Evolutionary conservation across 2,797 vertebrate genomes (phyloP), one percentile per base, ranked within the genome.

Genomic region (Myripristis murdjan): DNA sequence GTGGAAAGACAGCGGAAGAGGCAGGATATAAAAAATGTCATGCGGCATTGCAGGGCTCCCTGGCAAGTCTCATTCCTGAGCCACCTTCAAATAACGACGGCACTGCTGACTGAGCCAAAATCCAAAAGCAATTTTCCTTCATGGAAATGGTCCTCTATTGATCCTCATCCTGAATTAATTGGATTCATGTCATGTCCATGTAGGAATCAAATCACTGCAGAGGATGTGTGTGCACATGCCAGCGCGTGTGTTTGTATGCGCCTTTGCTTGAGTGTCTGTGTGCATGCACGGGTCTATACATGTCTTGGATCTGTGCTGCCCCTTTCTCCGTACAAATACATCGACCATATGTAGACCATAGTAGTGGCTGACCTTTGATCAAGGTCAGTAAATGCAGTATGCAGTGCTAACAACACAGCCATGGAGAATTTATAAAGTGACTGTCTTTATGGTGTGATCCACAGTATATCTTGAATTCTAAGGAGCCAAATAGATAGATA

Each of bases 121-220:
- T 88, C 89, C 82, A 76, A 88, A 88, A 91, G 88, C 87, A 90
- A 91, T 91, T 92, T 90, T 88, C 86, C 87, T 69, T 80, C 87
- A 86, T 87, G 83, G 86, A 94, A 93, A 91, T 90, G 83, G 87
- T 70, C 87, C 82, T 77, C 87, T 86, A 92, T 94, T 91, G 92
- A 94, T 92, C 87, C 87, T 81, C 84, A 70, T 86, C 70, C 89
- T 74, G 82, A 87, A 91, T 92, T 91, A 91, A 91, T 92, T 91
- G 85, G 88, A 92, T 91, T 89, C 83, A 81, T 85, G 89, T 91
- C 89, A 87, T 83, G 91, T 86, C 87, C 63, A 81, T 46, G 80
- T 70, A 58, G 75, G 82, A 89, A 91, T 90, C 83, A 88, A 91
- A 91, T 86, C 82, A 68, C 7, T 61, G 55, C 48, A 41, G 69